Base-by-base conservation (phyloP, 2,888 invertebrate species). In the Oeneis ivallda region DNA sequence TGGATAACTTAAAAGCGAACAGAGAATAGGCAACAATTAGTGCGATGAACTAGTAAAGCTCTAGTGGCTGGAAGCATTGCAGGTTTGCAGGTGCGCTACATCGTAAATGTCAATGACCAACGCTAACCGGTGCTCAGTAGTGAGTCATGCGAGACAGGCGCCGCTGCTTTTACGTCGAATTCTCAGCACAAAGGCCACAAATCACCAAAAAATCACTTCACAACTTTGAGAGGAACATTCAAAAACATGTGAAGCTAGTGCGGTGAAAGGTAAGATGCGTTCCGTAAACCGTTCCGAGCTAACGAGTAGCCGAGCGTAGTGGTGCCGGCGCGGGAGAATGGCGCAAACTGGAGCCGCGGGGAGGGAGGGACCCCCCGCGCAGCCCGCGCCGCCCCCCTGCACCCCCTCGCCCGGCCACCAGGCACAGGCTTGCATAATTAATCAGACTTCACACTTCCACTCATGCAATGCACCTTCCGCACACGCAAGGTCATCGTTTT, bases 261-360 rank as follows among this genome's bases (percentile, higher is more conserved):
- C 84, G 85, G 89, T 89, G 89, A 91, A 89, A 91, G 89, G 90
- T 84, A 86, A 85, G 85, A 86, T 85, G 85, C 83, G 84, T 85
- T 84, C 83, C 81, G 85, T 81, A 86, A 86, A 86, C 81, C 83
- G 84, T 83, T 83, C 79, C 80, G 81, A 83, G 83, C 81, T 80
- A 81, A 32, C 84, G 85, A 86, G 84, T 84, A 85, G 81, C 84
- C 83, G 82, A 85, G 81, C 82, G 86, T 81, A 82, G 87, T 85
- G 85, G 78, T 85, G 86, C 80, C 88, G 81, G 83, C 84, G 82
- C 87, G 88, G 86, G 84, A 86, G 89, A 87, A 84, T 86, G 86
- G 88, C 87, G 91, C 89, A 86, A 84, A 88, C 91, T 89, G 91
- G 82, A 83, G 79, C 78, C 81, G 75, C 77, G 79, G 78, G 81